Percentiles rank a stretch among this genome's conserved stretches.
phyloP scores from a whole-genome alignment of 2,888 invertebrate genomes.

The Drosophila macrospina region DNA sequence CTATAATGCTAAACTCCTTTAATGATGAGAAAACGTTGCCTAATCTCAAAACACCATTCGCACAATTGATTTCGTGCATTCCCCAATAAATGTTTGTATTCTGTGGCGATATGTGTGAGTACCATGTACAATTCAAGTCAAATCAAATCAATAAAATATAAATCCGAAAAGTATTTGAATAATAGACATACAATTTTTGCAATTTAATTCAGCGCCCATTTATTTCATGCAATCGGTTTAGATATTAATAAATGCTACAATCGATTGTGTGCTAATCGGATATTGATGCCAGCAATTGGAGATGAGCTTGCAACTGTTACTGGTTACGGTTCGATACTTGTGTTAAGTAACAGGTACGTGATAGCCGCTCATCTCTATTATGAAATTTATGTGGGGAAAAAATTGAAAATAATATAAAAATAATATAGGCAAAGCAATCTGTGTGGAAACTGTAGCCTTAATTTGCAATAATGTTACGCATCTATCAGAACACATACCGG shows the following conservation, averaged over 20 bases:
- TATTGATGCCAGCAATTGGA: neutral
- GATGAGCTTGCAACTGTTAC: conserved; percentile 19
- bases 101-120: conserved; percentile 55
- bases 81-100: conserved; percentile 52
- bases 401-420: conserved; percentile 45
- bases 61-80: conserved; percentile 63
- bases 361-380: conserved; percentile 51
- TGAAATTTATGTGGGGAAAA: conserved; percentile 55
- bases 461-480: conserved; percentile 72
- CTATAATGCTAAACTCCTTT: conserved; percentile 49
- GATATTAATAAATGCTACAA: no score
- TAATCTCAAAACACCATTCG: conserved; percentile 61
- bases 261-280: conserved; percentile 1
- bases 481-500: conserved; percentile 72
- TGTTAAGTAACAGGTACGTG: conserved; percentile 53
- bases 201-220: conserved; percentile 21
- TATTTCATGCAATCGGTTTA: no score
- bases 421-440: conserved; percentile 44
- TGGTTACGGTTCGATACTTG: conserved; percentile 30
- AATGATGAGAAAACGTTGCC: conserved; percentile 50
- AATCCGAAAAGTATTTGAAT: conserved; percentile 19
- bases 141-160: conserved; percentile 55
- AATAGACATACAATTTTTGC: neutral
- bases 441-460: conserved; percentile 49
- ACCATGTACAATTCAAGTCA: conserved; percentile 57